Percentiles rank a stretch among this genome's conserved stretches.
These are phyloP conservation scores for Sceloporus undulatus DNA, from an alignment of 2,113 vertebrate species.

Conservation along the genomic window DNA sequence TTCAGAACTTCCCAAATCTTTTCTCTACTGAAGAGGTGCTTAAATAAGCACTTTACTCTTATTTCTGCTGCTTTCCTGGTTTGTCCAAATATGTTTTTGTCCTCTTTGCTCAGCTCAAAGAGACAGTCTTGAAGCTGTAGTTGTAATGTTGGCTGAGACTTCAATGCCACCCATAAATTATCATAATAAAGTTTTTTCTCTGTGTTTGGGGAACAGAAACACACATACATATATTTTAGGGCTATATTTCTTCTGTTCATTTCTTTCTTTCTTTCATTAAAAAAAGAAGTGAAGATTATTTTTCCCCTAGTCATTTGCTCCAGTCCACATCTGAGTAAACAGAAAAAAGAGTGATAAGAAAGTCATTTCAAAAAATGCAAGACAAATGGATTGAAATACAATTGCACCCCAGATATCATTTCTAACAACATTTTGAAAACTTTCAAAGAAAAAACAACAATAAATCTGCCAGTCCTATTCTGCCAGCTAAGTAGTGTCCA, in stretches of 20 bases:
- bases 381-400: conserved; percentile 66
- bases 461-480: no score
- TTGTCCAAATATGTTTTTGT: conserved; percentile 38
- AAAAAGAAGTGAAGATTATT: no score
- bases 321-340: conserved; percentile 59
- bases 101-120: conserved; percentile 69
- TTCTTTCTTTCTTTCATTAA: not conserved
- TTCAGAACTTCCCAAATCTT: not conserved
- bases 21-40: conserved; percentile 46
- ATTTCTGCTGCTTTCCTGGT: conserved; percentile 62
- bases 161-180: conserved; percentile 65
- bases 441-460: no score
- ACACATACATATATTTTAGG: conserved; percentile 74
- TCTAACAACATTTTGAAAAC: no score
- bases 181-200: conserved; percentile 80
- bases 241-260: conserved; percentile 26
- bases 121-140: conserved; percentile 73
- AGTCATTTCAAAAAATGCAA: conserved; percentile 68
- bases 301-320: not conserved
- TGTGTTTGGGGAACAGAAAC: conserved; percentile 66
- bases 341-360: conserved; percentile 66
- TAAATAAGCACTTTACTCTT: conserved; percentile 68
- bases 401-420: not conserved
- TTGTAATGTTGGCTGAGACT: conserved; percentile 57
- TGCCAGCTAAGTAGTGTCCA: no score